Percentiles rank a stretch among this genome's conserved stretches.
Evolutionary conservation across 1,140 invertebrate genomes (phyloP).

Genomic region (Aculops lycopersici): DNA sequence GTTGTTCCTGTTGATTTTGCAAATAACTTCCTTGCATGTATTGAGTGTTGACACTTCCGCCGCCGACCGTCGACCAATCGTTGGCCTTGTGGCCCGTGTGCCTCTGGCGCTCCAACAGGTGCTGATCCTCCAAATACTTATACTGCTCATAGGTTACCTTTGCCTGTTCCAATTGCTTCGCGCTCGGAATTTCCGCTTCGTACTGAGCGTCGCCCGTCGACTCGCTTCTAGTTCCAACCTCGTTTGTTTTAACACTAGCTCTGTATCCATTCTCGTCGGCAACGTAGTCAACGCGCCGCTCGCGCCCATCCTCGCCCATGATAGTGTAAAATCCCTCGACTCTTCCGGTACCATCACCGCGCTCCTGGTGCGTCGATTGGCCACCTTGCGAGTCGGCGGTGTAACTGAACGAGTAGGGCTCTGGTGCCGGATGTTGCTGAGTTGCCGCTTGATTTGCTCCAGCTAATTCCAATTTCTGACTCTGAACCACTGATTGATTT

Average conservation of each 20-base stretch:
- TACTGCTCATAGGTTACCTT: too few relatives aligned
- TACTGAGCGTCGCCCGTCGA: constrained; percentile 8
- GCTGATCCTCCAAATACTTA: too few relatives aligned
- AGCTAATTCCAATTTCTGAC: background rate
- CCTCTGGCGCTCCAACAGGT: too few relatives aligned
- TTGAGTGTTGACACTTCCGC: too few relatives aligned
- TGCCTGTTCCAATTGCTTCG: too few relatives aligned
- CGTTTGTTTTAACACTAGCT: constrained; percentile 10
- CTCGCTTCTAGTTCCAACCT: constrained; percentile 10
- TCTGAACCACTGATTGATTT: too few relatives aligned
- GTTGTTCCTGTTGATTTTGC: too few relatives aligned
- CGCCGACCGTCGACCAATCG: too few relatives aligned
- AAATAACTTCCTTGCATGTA: too few relatives aligned
- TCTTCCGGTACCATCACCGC: constrained; percentile 7
- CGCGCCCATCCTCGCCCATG: constrained; percentile 7
- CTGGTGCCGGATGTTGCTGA: constrained; percentile 1
- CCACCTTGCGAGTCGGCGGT: constrained; percentile 5
- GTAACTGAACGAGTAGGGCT: constrained; percentile 9
- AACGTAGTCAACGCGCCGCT: constrained; percentile 10
- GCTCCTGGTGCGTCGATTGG: constrained; percentile 6
- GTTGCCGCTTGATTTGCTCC: background rate
- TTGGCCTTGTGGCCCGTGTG: too few relatives aligned
- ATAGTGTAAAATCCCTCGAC: constrained; percentile 9
- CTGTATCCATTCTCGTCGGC: constrained; percentile 11
- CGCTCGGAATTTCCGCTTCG: too few relatives aligned